Evolutionary conservation across 2,888 invertebrate species (phyloP).

Genomic region (Artemia sp.): DNA sequence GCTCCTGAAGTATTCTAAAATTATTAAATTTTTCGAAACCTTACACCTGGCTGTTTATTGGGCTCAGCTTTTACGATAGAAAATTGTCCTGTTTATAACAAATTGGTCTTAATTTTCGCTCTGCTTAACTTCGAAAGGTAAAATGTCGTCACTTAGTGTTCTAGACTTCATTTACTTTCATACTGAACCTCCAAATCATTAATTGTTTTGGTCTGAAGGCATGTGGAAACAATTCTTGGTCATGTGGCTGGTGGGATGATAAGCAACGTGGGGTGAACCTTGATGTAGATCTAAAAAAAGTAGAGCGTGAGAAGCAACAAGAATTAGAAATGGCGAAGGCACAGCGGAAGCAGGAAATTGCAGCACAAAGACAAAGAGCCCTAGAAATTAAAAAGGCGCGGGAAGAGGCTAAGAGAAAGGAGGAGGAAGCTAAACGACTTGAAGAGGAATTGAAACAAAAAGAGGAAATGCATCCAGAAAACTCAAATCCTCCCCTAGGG

Average conservation of each 20-base stretch:
- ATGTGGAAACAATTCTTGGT: constrained; percentile 20
- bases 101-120: too few species aligned
- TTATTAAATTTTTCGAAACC: too few species aligned
- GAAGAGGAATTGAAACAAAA: not conserved
- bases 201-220: constrained; percentile 14
- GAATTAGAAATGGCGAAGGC: constrained; percentile 12
- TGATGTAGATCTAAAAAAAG: constrained; percentile 21
- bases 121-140: too few species aligned
- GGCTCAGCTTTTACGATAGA: too few species aligned
- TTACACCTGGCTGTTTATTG: too few species aligned
- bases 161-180: too few species aligned
- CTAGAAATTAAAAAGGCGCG: not conserved
- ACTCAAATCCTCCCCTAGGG: not conserved
- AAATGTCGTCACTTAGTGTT: too few species aligned
- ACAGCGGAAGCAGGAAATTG: constrained; percentile 17
- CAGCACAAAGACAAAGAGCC: not conserved
- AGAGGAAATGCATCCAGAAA: not conserved
- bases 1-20: too few species aligned
- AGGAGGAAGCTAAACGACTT: not conserved
- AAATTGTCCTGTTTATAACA: too few species aligned
- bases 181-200: too few species aligned
- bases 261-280: constrained; percentile 18
- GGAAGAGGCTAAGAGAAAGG: not conserved
- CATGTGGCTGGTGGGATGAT: constrained; percentile 22
- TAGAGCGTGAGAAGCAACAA: constrained; percentile 21